Conservation (phyloP, 2,888 invertebrate genomes). For the Lepidonotus clava region DNA sequence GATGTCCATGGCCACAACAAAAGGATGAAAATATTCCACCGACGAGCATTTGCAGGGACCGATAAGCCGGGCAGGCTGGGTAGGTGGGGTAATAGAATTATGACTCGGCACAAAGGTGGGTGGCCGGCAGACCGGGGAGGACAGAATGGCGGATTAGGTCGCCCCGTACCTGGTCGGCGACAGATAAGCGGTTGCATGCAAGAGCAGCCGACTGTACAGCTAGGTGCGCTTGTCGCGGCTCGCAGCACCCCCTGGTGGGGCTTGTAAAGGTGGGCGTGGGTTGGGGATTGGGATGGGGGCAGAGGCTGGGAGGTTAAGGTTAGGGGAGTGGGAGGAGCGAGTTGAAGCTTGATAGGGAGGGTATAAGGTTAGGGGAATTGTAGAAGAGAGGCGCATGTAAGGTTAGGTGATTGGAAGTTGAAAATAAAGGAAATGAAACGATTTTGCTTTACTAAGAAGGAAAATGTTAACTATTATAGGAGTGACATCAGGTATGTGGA, state of each 20-base stretch:
- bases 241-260: background rate
- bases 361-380: background rate
- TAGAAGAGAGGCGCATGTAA: background rate
- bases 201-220: conserved; percentile 16
- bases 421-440: no score
- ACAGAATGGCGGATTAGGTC: conserved; percentile 43
- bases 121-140: background rate
- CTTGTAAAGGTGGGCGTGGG: background rate
- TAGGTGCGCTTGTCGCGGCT: background rate
- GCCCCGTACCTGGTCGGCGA: conserved; percentile 1
- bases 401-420: background rate
- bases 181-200: conserved; percentile 44
- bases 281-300: background rate
- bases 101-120: conserved; percentile 36
- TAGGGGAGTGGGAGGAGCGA: background rate
- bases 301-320: background rate
- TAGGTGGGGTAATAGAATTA: conserved; percentile 36
- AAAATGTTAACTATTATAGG: background rate
- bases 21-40: conserved; percentile 20
- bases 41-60: background rate
- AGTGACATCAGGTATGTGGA: background rate
- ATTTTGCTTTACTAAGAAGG: no score
- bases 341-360: background rate
- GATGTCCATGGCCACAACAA: conserved; percentile 16
- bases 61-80: background rate